phyloP scores from a whole-genome alignment of 2,113 vertebrate genomes.

The Alces alces region DNA sequence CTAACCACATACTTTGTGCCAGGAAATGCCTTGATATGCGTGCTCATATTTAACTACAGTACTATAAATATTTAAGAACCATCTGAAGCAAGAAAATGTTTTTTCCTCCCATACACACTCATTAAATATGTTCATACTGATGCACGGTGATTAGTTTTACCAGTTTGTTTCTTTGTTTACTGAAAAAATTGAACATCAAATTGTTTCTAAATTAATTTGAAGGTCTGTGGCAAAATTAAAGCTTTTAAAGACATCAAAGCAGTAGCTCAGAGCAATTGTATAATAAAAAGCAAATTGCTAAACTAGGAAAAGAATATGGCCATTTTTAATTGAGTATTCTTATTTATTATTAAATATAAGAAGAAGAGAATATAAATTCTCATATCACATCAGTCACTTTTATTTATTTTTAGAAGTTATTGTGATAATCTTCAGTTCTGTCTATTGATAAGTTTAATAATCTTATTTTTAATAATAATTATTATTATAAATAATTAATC shows the following conservation, averaged over 20 bases:
- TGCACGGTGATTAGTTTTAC: conserved; percentile 34
- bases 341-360: conserved; percentile 13
- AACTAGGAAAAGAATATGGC: conserved; percentile 10
- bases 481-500: too few species aligned
- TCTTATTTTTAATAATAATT: too few species aligned
- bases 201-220: conserved; percentile 59
- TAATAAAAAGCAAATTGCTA: conserved; percentile 34
- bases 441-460: conserved; percentile 29
- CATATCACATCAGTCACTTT: neutral
- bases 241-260: conserved; percentile 35
- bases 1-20: conserved; percentile 13
- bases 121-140: conserved; percentile 25
- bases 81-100: conserved; percentile 39
- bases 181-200: conserved; percentile 38
- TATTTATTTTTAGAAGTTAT: conserved; percentile 1
- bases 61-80: conserved; percentile 45
- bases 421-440: conserved; percentile 7
- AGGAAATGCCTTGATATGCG: neutral
- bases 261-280: conserved; percentile 9
- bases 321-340: conserved; percentile 33
- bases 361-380: conserved; percentile 17
- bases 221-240: conserved; percentile 47
- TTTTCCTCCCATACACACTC: neutral
- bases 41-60: neutral
- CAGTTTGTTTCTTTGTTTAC: conserved; percentile 32